phyloP scores from a whole-genome alignment of 1,140 invertebrate genomes.

The Drosophila lini region DNA sequence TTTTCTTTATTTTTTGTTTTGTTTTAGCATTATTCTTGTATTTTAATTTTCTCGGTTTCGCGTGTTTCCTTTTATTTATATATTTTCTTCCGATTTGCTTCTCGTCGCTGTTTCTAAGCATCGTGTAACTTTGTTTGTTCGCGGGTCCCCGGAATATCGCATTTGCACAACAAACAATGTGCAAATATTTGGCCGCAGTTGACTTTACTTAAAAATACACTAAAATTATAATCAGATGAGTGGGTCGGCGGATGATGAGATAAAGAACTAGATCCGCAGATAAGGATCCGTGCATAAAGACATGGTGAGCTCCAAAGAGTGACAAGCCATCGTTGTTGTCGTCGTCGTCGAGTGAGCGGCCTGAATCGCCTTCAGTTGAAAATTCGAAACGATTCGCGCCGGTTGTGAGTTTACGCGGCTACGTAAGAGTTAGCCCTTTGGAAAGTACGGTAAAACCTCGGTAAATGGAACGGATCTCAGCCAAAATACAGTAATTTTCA shows the following conservation, averaged over 20 bases:
- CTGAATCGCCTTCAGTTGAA: slow-evolving; percentile 16
- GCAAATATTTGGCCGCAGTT: slow-evolving; percentile 48
- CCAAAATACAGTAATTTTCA: background rate
- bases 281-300: slow-evolving; percentile 40
- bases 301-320: slow-evolving; percentile 27
- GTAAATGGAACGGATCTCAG: slow-evolving; percentile 14
- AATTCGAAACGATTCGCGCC: slow-evolving; percentile 17
- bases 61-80: slow-evolving; percentile 22
- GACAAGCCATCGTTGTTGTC: slow-evolving; percentile 9
- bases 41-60: slow-evolving; percentile 10
- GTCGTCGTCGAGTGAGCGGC: background rate
- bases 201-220: slow-evolving; percentile 43
- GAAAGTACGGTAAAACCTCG: slow-evolving; percentile 22
- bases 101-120: slow-evolving; percentile 24
- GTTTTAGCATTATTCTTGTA: slow-evolving; percentile 18
- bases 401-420: slow-evolving; percentile 23
- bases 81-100: background rate
- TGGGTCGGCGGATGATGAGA: slow-evolving; percentile 23
- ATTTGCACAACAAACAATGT: slow-evolving; percentile 56
- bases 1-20: slow-evolving; percentile 17
- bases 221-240: slow-evolving; percentile 33
- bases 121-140: slow-evolving; percentile 33
- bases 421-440: slow-evolving; percentile 20
- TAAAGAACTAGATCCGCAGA: slow-evolving; percentile 58
- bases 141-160: slow-evolving; percentile 23